Base-by-base conservation (phyloP, 2,888 invertebrate genomes). In the Eupithecia subfuscata region DNA sequence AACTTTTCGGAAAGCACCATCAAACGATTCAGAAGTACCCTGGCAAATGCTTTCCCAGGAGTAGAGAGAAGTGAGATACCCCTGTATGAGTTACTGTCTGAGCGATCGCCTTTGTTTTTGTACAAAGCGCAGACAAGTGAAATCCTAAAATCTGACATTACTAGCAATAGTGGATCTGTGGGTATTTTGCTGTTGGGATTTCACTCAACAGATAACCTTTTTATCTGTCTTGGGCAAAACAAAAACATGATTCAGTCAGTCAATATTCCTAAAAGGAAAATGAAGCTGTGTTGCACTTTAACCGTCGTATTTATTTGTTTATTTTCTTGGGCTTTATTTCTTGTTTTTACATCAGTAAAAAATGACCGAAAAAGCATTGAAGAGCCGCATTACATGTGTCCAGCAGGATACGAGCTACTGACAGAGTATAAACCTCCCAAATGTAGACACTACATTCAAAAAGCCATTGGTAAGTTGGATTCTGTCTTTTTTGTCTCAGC, bases 401-500 rank as follows among this genome's bases (percentile, higher is more conserved):
- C 7, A 2, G 30, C 4, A 9, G 68, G 14, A n/a, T 73, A 73
- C 60, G 45, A 34, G 37, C 56, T 73, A 18, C 30, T 48, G 45
- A 48, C 45, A 18, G 45, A 43, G 52, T 60, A 68, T 18, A 34
- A 68, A 5, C 43, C 69, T 30, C 45, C 56, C 56, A 34, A 73
- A 30, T 73, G 69, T 14, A 14, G 43, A 30, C 73, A 73, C 69
- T 25, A 22, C n/a, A 14, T 73, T 34, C 60, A 40, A n/a, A 60
- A 18, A 34, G 34, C 63, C 12, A 69, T 73, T 43, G 69, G 73
- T 69, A 69, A 69, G 73, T 2, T 48, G 48, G 8, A 48, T 7
- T 48, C 30, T 30, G 30, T 48, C 16, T 1, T 8, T 18, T 48
- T 18, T 48, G 8, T 48, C 18, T 48, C 7, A 48, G 18, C 8